A percentile compares a stretch with the other conserved stretches of the same genome.
Evolutionary conservation across 2,113 vertebrate species (phyloP).

Genomic region (Corydoras maculifer): DNA sequence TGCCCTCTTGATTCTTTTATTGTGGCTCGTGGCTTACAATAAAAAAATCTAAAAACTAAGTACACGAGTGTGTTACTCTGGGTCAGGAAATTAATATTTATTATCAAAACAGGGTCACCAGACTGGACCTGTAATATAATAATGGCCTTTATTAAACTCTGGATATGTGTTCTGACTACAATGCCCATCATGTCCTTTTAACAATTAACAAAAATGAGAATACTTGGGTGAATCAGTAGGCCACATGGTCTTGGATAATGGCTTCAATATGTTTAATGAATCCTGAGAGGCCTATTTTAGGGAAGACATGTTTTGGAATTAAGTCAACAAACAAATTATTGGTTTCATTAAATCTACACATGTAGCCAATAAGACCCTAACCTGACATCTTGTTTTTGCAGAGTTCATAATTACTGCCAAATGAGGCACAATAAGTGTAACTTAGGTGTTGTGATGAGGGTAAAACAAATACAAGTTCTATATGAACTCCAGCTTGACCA

Average conservation of each 20-base stretch:
- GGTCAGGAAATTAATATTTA: too few species aligned
- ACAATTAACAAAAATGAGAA: too few species aligned
- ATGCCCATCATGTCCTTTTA: too few species aligned
- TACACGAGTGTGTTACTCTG: too few species aligned
- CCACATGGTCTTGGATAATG: slow-evolving; percentile 42
- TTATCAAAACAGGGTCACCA: too few species aligned
- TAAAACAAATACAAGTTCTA: neutral
- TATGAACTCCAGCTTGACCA: neutral
- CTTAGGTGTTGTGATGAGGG: slow-evolving; percentile 6
- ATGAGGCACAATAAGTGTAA: neutral
- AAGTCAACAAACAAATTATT: slow-evolving; percentile 43
- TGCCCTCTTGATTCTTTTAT: too few species aligned
- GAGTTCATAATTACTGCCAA: slow-evolving; percentile 20
- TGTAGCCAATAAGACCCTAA: slow-evolving; percentile 17
- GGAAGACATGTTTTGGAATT: slow-evolving; percentile 28
- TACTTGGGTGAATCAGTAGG: slow-evolving; percentile 32
- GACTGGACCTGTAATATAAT: too few species aligned
- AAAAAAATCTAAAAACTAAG: too few species aligned
- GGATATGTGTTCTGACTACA: too few species aligned
- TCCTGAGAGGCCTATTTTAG: slow-evolving; percentile 22
- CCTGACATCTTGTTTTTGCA: slow-evolving; percentile 37
- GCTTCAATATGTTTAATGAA: slow-evolving; percentile 47
- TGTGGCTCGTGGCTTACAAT: too few species aligned
- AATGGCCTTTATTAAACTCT: too few species aligned
- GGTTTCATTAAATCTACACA: slow-evolving; percentile 27